Percentiles rank a stretch among this genome's conserved stretches.
These are phyloP conservation scores for Gerris buenoi DNA, from an alignment of 1,140 invertebrate genomes.

Conservation along the genomic window DNA sequence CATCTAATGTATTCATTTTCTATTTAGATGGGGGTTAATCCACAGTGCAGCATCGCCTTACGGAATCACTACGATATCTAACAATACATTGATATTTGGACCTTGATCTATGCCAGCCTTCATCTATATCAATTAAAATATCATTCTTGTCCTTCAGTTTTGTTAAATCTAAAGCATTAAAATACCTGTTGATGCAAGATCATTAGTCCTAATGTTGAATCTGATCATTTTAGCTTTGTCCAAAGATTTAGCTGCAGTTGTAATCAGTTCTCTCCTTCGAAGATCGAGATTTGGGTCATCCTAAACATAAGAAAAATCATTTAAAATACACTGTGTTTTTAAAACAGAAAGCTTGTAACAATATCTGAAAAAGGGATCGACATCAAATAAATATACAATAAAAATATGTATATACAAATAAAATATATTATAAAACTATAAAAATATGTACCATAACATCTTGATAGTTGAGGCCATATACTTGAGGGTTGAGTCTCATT, in stretches of 20 bases:
- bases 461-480: constrained; percentile 66
- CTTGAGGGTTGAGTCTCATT: constrained; percentile 83
- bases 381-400: not conserved
- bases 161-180: no score
- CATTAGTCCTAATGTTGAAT: constrained; percentile 68
- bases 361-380: not conserved
- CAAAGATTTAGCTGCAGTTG: constrained; percentile 58
- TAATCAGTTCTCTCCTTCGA: constrained; percentile 61
- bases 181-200: constrained; percentile 59
- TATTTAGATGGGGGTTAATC: no score
- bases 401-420: not conserved
- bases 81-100: no score
- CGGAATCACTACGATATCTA: no score
- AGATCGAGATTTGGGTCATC: constrained; percentile 60
- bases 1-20: no score
- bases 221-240: constrained; percentile 91
- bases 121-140: no score
- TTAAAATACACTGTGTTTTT: not conserved
- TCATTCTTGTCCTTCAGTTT: no score
- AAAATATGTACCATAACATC: constrained; percentile 37
- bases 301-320: constrained; percentile 32
- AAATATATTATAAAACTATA: not conserved
- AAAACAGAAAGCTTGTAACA: not conserved
- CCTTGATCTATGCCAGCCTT: no score
- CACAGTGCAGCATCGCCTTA: no score